Percentiles rank a stretch among this genome's conserved stretches.
These are phyloP conservation scores for Engystomops pustulosus DNA, from an alignment of 2,113 vertebrate genomes.

Conservation along the genomic window DNA sequence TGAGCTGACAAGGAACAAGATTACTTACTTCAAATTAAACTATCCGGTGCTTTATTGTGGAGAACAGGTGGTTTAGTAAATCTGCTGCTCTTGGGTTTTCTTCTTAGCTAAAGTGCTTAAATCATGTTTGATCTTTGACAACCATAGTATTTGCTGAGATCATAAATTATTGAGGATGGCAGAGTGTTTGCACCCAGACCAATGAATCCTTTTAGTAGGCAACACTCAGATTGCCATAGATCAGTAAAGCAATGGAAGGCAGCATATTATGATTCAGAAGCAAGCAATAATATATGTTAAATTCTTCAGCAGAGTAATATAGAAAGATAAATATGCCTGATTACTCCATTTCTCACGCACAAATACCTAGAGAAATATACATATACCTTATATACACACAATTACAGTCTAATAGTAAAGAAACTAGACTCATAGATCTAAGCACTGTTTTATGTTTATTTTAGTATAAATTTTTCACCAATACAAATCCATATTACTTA, in stretches of 20 bases:
- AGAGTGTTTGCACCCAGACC: slow-evolving; percentile 6
- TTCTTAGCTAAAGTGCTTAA: slow-evolving; percentile 35
- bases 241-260: background rate
- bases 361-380: background rate
- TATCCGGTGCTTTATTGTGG: slow-evolving; percentile 14
- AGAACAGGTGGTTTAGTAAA: slow-evolving; percentile 14
- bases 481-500: too few relatives aligned
- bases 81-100: slow-evolving; percentile 19
- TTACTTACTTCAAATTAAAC: slow-evolving; percentile 33
- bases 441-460: background rate
- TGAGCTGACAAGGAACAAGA: background rate
- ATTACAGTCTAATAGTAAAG: background rate
- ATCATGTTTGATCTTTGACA: slow-evolving; percentile 41
- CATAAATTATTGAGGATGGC: slow-evolving; percentile 14
- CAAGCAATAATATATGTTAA: background rate
- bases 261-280: background rate
- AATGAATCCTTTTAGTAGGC: background rate
- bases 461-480: too few relatives aligned
- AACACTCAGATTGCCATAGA: background rate
- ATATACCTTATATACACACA: background rate
- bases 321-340: background rate
- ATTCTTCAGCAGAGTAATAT: background rate
- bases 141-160: background rate
- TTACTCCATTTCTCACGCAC: background rate
- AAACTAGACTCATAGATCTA: too few relatives aligned